These are phyloP conservation scores for Graphium colonna DNA, from an alignment of 2,888 invertebrate species.

Conservation along the genomic window DNA sequence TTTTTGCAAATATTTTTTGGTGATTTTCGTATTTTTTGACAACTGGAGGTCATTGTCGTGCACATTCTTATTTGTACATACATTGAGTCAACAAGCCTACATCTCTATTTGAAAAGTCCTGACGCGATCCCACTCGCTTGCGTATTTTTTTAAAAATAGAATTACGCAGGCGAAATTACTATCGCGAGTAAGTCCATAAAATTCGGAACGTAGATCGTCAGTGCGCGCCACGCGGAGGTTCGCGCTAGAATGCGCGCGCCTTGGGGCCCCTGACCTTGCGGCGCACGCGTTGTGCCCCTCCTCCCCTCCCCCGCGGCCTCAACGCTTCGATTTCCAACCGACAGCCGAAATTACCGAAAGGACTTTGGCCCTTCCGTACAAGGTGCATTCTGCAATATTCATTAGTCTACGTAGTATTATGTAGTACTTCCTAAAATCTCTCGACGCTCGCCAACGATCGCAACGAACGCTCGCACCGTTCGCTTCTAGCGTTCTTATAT, in stretches of 20 bases:
- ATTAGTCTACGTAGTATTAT: neutral
- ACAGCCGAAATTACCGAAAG: conserved; percentile 25
- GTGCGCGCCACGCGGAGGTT: conserved; percentile 37
- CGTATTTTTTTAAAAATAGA: too few species aligned
- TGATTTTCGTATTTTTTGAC: too few species aligned
- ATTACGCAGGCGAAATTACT: conserved; percentile 32
- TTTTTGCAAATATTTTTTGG: too few species aligned
- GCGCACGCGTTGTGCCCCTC: conserved; percentile 43
- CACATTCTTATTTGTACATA: too few species aligned
- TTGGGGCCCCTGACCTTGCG: conserved; percentile 70
- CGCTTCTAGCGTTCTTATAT: too few species aligned
- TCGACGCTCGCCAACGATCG: neutral
- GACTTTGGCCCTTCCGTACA: conserved; percentile 31
- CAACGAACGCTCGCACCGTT: neutral
- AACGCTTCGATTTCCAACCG: conserved; percentile 40
- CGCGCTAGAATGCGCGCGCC: conserved; percentile 47
- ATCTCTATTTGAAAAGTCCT: too few species aligned
- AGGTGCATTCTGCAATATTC: conserved; percentile 2
- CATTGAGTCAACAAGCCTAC: too few species aligned
- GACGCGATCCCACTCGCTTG: too few species aligned
- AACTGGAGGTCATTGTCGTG: too few species aligned
- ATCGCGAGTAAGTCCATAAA: too few species aligned
- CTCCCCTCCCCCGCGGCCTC: conserved; percentile 33
- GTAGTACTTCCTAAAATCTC: neutral
- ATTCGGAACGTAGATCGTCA: too few species aligned